Conservation (phyloP, 1,140 invertebrate genomes). For the Drosophila seguyi region DNA sequence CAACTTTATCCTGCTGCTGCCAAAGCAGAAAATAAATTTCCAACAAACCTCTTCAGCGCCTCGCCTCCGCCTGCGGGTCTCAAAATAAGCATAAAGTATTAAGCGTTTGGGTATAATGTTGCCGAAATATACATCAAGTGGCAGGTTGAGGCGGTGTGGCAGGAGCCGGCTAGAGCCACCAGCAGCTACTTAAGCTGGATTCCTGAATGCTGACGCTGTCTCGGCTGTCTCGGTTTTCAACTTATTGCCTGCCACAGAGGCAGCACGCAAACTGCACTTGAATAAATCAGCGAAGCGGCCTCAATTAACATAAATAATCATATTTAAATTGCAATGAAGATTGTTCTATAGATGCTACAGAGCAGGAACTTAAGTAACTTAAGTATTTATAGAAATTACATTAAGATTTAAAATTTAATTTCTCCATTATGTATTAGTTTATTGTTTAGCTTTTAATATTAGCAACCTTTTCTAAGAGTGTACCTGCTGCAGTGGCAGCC, state of each 20-base stretch:
- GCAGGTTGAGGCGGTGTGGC: slow-evolving; percentile 26
- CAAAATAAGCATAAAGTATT: slow-evolving; percentile 82
- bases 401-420: background rate
- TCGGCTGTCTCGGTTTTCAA: slow-evolving; percentile 60
- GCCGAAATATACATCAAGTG: slow-evolving; percentile 70
- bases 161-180: slow-evolving; percentile 36
- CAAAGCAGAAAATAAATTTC: slow-evolving; percentile 73
- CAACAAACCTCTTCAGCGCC: slow-evolving; percentile 11
- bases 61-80: background rate
- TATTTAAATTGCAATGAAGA: background rate
- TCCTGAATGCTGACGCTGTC: slow-evolving; percentile 43
- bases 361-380: too few species aligned
- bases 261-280: slow-evolving; percentile 42
- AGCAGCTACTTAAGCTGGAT: slow-evolving; percentile 69
- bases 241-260: slow-evolving; percentile 64
- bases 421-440: background rate
- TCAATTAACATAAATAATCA: slow-evolving; percentile 14
- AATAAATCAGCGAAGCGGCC: slow-evolving; percentile 6
- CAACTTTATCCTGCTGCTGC: slow-evolving; percentile 65
- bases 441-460: background rate
- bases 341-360: background rate
- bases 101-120: slow-evolving; percentile 70
- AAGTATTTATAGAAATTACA: background rate
- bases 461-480: background rate
- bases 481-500: slow-evolving; percentile 10